Percentiles rank a stretch among this genome's conserved stretches.
Evolutionary conservation across 2,888 invertebrate genomes (phyloP).

Genomic region (Catonia carolina): DNA sequence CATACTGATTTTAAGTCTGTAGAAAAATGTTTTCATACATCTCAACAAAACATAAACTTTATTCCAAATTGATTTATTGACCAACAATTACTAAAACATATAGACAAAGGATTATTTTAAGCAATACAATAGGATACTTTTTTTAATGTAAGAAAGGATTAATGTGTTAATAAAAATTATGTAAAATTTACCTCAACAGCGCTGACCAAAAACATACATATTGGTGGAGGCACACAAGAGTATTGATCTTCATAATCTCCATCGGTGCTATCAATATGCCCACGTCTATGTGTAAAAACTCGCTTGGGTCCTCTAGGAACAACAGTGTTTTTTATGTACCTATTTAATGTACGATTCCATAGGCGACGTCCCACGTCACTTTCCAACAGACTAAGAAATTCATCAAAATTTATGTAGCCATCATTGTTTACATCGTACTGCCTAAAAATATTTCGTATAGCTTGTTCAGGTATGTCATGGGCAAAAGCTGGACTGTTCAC

Average conservation of each 20-base stretch:
- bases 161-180: slow-evolving; percentile 7
- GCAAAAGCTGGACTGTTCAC: slow-evolving; percentile 43
- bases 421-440: slow-evolving; percentile 55
- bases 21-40: too few species aligned
- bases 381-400: slow-evolving; percentile 35
- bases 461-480: slow-evolving; percentile 60
- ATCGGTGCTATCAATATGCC: slow-evolving; percentile 43
- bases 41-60: too few species aligned
- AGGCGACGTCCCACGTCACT: not conserved
- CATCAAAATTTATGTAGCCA: slow-evolving; percentile 40
- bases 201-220: slow-evolving; percentile 88
- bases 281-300: slow-evolving; percentile 39
- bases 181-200: slow-evolving; percentile 64
- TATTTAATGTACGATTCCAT: slow-evolving; percentile 14
- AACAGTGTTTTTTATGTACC: slow-evolving; percentile 52
- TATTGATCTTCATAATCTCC: slow-evolving; percentile 87
- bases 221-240: slow-evolving; percentile 83
- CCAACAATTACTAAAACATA: too few species aligned
- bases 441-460: slow-evolving; percentile 59
- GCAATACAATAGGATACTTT: too few species aligned
- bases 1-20: too few species aligned
- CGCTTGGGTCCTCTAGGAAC: slow-evolving; percentile 37
- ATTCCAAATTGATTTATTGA: too few species aligned
- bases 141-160: too few species aligned
- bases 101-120: too few species aligned